Percentiles rank a stretch among this genome's conserved stretches.
These are phyloP conservation scores for Augochlora pura DNA, from an alignment of 1,140 invertebrate species.

Conservation along the genomic window DNA sequence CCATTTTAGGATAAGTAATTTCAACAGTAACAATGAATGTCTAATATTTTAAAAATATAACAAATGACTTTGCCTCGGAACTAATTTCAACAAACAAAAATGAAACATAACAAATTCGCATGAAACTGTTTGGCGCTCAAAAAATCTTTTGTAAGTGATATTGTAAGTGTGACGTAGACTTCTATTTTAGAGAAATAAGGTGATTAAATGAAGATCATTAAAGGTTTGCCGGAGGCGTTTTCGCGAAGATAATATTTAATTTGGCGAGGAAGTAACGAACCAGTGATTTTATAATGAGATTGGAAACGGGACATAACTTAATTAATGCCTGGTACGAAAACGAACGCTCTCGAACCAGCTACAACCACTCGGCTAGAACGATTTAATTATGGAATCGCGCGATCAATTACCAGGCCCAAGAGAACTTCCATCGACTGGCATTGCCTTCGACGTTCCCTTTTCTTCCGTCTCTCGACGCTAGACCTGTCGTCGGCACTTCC, in stretches of 20 bases:
- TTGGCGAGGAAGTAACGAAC: not conserved
- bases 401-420: slow-evolving; percentile 82
- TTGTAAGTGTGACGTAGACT: too few species aligned
- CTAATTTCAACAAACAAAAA: too few species aligned
- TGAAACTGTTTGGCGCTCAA: too few species aligned
- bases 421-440: slow-evolving; percentile 92
- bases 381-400: slow-evolving; percentile 32
- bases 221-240: not conserved
- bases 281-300: slow-evolving; percentile 17
- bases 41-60: too few species aligned
- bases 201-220: not conserved
- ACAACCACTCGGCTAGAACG: not conserved
- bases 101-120: too few species aligned
- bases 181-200: too few species aligned
- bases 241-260: not conserved
- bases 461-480: slow-evolving; percentile 81
- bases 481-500: slow-evolving; percentile 80
- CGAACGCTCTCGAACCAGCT: not conserved
- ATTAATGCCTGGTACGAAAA: not conserved
- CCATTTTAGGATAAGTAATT: too few species aligned
- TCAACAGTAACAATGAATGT: too few species aligned
- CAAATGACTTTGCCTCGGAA: too few species aligned
- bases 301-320: not conserved
- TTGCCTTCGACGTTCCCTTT: slow-evolving; percentile 84
- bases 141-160: too few species aligned